Evolutionary conservation across 2,888 invertebrate genomes (phyloP).

Genomic region (Oxycera nigricornis): DNA sequence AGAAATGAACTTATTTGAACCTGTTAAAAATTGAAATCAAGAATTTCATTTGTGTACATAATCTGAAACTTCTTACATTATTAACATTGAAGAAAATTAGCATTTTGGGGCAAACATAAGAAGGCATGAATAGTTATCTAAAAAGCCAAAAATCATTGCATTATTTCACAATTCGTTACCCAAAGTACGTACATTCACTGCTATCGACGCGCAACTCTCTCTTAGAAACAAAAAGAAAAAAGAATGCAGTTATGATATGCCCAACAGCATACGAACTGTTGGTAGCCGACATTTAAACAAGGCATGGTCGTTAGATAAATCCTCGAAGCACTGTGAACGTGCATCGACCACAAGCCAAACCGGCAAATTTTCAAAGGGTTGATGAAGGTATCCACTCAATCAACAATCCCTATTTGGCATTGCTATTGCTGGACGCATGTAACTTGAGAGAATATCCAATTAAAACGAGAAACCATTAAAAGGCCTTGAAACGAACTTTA

Average conservation of each 20-base stretch:
- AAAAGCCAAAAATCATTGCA: too few relatives aligned
- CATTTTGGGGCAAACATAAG: too few relatives aligned
- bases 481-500: conserved; percentile 23
- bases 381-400: not conserved
- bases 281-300: not conserved
- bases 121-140: too few relatives aligned
- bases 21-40: too few relatives aligned
- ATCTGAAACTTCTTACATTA: too few relatives aligned
- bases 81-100: too few relatives aligned
- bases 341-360: not conserved
- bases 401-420: conserved; percentile 11
- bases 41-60: too few relatives aligned
- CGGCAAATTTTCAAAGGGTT: not conserved
- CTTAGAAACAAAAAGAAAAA: not conserved
- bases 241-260: not conserved
- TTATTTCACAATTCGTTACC: too few relatives aligned
- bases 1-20: too few relatives aligned
- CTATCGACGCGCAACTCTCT: not conserved
- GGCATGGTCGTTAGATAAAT: conserved; percentile 7
- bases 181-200: too few relatives aligned
- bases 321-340: not conserved
- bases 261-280: too few relatives aligned
- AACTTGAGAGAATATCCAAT: conserved; percentile 35
- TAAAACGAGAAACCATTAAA: conserved; percentile 41
- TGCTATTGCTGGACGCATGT: not conserved